phyloP scores from a whole-genome alignment of 2,888 invertebrate genomes.

The Bugula neritina region DNA sequence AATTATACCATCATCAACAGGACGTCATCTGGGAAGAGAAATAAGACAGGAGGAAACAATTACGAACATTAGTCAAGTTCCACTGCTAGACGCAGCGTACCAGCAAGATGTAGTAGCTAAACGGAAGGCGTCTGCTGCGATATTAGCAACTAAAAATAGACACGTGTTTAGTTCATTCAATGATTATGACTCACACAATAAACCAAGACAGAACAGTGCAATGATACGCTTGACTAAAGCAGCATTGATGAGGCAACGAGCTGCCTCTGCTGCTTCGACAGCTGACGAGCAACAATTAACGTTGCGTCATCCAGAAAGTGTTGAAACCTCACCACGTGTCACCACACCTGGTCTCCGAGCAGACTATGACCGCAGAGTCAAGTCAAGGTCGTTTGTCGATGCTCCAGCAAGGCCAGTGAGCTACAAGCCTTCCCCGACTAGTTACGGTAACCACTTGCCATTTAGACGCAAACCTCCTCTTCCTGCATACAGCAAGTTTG shows the following conservation, averaged over 20 bases:
- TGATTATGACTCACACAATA: neutral
- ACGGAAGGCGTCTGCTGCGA: neutral
- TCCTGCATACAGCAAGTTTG: neutral
- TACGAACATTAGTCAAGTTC: neutral
- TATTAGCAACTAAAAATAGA: neutral
- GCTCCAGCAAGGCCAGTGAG: neutral
- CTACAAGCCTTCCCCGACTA: neutral
- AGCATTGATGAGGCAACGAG: constrained; percentile 1
- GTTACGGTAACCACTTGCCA: constrained; percentile 14
- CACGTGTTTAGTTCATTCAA: neutral
- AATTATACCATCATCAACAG: no score
- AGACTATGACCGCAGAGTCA: neutral
- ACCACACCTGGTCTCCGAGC: neutral
- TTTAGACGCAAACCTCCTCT: constrained; percentile 12
- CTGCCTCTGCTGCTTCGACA: neutral
- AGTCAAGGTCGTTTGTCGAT: neutral
- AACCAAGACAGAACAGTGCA: neutral
- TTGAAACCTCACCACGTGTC: neutral
- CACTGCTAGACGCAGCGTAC: neutral
- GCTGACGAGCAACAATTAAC: neutral
- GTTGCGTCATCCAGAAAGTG: constrained; percentile 6
- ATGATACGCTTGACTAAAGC: constrained; percentile 8
- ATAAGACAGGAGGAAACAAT: neutral
- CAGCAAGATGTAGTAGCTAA: neutral
- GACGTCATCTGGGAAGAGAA: neutral